phyloP scores from a whole-genome alignment of 2,797 vertebrate genomes.

The Pseudochromis fuscus region DNA sequence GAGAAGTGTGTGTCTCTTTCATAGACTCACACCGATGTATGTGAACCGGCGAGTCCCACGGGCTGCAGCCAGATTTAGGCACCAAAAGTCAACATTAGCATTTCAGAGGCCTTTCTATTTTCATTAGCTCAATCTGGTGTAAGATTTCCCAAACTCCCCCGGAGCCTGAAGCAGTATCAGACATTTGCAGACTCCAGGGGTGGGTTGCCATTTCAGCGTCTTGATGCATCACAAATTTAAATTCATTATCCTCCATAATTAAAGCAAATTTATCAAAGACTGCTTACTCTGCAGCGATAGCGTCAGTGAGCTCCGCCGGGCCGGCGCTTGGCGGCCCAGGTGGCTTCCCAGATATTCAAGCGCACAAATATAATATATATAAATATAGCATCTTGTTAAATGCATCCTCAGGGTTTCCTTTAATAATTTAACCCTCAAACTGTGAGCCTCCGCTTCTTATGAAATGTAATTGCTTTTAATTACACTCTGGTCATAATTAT shows the following conservation, averaged over 20 bases:
- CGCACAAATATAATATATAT: slow-evolving; percentile 7
- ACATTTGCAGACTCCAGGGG: slow-evolving; percentile 52
- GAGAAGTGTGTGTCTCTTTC: slow-evolving; percentile 7
- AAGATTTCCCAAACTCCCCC: slow-evolving; percentile 49
- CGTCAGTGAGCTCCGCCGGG: slow-evolving; percentile 45
- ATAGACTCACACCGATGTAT: slow-evolving; percentile 4
- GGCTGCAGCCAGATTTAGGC: slow-evolving; percentile 46
- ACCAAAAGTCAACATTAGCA: slow-evolving; percentile 75
- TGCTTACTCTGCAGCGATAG: slow-evolving; percentile 43
- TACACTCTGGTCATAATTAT: slow-evolving; percentile 44
- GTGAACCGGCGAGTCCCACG: slow-evolving; percentile 21
- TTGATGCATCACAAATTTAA: slow-evolving; percentile 65
- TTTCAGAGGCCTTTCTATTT: slow-evolving; percentile 62
- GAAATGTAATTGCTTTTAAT: slow-evolving; percentile 50
- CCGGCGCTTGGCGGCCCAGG: slow-evolving; percentile 33
- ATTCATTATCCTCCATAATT: slow-evolving; percentile 76
- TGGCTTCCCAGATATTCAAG: slow-evolving; percentile 35
- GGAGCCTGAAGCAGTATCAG: slow-evolving; percentile 52
- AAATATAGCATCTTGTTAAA: slow-evolving; percentile 50
- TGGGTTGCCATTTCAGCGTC: slow-evolving; percentile 52
- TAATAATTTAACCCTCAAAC: slow-evolving; percentile 52
- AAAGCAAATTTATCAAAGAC: slow-evolving; percentile 70
- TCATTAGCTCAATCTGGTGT: slow-evolving; percentile 56
- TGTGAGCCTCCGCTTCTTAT: slow-evolving; percentile 5
- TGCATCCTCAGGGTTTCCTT: slow-evolving; percentile 40